Evolutionary conservation across 2,888 invertebrate genomes (phyloP).

Genomic region (Cheilosia scutellata): DNA sequence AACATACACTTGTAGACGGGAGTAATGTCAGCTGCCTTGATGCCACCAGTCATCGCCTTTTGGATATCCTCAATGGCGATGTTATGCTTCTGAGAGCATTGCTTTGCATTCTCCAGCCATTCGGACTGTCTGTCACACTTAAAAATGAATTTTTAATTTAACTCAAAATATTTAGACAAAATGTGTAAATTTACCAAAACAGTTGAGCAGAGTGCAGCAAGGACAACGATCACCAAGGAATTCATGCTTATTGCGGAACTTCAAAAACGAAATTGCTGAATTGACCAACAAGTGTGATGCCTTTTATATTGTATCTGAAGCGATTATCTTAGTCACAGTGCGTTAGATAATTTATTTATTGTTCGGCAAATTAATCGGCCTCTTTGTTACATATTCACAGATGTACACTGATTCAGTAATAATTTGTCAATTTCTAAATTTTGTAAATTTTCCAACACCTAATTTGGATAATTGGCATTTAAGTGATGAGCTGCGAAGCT

Average conservation of each 20-base stretch:
- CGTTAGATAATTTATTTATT: background rate
- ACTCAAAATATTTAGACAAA: background rate
- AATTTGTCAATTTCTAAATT: slow-evolving; percentile 27
- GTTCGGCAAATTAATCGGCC: background rate
- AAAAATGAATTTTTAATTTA: background rate
- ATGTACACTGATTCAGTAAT: background rate
- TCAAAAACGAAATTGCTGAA: background rate
- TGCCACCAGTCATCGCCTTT: slow-evolving; percentile 72
- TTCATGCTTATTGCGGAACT: slow-evolving; percentile 20
- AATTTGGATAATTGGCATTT: slow-evolving; percentile 7
- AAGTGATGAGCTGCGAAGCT: background rate
- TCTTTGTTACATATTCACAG: background rate
- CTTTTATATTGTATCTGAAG: background rate
- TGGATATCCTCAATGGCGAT: slow-evolving; percentile 77
- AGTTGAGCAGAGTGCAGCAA: background rate
- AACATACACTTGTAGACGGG: slow-evolving; percentile 80
- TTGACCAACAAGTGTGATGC: background rate
- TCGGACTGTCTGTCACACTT: slow-evolving; percentile 36
- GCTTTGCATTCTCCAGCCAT: slow-evolving; percentile 44
- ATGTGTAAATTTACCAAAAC: slow-evolving; percentile 33
- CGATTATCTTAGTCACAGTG: background rate
- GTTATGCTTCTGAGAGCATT: slow-evolving; percentile 78
- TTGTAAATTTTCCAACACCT: slow-evolving; percentile 4
- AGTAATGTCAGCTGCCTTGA: slow-evolving; percentile 76
- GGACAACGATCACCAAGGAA: background rate